phyloP scores from a whole-genome alignment of 2,797 vertebrate genomes.

The Gobionotothen gibberifrons region DNA sequence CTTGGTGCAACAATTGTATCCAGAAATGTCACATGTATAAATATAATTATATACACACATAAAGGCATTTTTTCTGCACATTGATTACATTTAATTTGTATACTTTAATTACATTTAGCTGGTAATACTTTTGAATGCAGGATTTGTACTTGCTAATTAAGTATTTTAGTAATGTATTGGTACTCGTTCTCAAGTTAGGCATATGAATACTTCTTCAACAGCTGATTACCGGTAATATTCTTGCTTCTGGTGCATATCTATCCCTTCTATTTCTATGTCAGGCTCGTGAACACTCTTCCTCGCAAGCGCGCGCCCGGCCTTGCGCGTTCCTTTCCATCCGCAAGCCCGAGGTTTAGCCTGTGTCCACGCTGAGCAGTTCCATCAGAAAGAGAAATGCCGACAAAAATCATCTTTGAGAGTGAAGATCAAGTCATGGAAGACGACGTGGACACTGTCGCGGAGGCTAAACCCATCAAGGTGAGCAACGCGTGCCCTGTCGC shows the following conservation, averaged over 20 bases:
- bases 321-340: conserved; percentile 73
- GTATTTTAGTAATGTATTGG: too few species aligned
- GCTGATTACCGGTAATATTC: too few species aligned
- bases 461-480: conserved; percentile 66
- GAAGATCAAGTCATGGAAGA: conserved; percentile 65
- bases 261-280: conserved; percentile 39
- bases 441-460: conserved; percentile 46
- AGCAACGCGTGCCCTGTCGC: conserved; percentile 9
- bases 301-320: neutral
- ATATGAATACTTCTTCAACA: too few species aligned
- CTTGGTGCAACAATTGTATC: too few species aligned
- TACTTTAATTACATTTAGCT: too few species aligned
- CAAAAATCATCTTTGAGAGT: conserved; percentile 69
- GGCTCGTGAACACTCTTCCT: neutral
- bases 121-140: too few species aligned
- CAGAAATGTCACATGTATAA: too few species aligned
- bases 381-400: conserved; percentile 76
- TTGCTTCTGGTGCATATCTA: conserved; percentile 15
- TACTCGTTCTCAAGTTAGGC: too few species aligned
- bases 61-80: too few species aligned
- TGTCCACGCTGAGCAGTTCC: conserved; percentile 62
- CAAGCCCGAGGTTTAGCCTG: conserved; percentile 51
- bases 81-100: too few species aligned
- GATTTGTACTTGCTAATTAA: too few species aligned
- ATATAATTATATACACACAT: too few species aligned